Conservation (phyloP, 2,888 invertebrate species). For the Entomobrya proxima region DNA sequence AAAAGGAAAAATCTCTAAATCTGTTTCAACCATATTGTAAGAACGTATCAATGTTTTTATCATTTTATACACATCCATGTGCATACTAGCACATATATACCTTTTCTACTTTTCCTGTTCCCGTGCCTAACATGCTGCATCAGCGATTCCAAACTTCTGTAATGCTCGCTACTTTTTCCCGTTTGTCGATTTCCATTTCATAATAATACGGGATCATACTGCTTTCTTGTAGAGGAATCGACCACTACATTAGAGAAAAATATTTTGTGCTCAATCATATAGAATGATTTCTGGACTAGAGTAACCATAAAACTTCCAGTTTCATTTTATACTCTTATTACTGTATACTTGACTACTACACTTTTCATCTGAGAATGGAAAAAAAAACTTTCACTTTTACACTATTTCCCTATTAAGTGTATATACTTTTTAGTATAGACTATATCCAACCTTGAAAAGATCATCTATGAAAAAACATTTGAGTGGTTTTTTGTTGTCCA, state of each 20-base stretch:
- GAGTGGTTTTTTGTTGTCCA: background rate
- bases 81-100: no score
- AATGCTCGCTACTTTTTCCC: background rate
- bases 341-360: conserved; percentile 19
- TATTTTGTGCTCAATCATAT: background rate
- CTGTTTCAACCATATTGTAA: no score
- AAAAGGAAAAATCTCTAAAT: no score
- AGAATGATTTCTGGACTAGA: background rate
- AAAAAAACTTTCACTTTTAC: no score
- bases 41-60: no score
- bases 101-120: no score
- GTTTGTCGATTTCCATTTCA: conserved; percentile 4
- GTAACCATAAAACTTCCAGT: background rate
- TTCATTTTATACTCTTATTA: background rate
- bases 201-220: background rate
- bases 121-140: no score
- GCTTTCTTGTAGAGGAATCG: background rate
- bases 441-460: background rate
- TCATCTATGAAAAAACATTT: background rate
- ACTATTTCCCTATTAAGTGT: no score
- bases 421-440: no score
- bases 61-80: no score
- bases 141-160: background rate
- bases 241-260: background rate
- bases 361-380: conserved; percentile 5